A percentile compares a stretch with the other conserved stretches of the same genome.
phyloP scores from a whole-genome alignment of 1,140 invertebrate genomes.

The Ips nitidus region DNA sequence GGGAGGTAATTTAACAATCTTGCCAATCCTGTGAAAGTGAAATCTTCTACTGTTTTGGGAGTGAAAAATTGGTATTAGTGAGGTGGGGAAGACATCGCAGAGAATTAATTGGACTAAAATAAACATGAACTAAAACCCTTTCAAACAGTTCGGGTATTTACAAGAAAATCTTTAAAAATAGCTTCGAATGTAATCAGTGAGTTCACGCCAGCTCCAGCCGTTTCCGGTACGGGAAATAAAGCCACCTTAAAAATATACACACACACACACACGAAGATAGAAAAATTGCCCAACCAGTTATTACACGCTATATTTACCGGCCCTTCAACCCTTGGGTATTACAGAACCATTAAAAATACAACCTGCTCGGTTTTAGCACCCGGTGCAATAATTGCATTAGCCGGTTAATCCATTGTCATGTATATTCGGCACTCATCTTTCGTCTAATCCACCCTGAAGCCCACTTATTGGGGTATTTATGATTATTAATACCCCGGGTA shows the following conservation, averaged over 20 bases:
- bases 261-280: not conserved
- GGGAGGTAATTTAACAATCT: too few relatives aligned
- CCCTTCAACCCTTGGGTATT: not conserved
- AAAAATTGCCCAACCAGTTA: not conserved
- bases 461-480: constrained; percentile 32
- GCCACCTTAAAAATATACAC: constrained; percentile 13
- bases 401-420: constrained; percentile 28
- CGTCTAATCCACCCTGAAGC: constrained; percentile 19
- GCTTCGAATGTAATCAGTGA: constrained; percentile 29
- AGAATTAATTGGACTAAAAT: constrained; percentile 29
- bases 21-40: too few relatives aligned
- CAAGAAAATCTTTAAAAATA: constrained; percentile 27
- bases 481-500: constrained; percentile 31
- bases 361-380: constrained; percentile 25
- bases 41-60: too few relatives aligned
- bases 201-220: constrained; percentile 9
- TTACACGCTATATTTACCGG: not conserved
- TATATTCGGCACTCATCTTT: constrained; percentile 19
- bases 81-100: not conserved
- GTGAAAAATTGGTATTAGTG: too few relatives aligned
- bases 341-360: constrained; percentile 7
- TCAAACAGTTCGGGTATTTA: constrained; percentile 22
- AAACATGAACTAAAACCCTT: constrained; percentile 27
- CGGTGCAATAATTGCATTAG: constrained; percentile 26
- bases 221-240: constrained; percentile 17